phyloP scores from a whole-genome alignment of 2,797 vertebrate genomes.

The Myotis pilosus region DNA sequence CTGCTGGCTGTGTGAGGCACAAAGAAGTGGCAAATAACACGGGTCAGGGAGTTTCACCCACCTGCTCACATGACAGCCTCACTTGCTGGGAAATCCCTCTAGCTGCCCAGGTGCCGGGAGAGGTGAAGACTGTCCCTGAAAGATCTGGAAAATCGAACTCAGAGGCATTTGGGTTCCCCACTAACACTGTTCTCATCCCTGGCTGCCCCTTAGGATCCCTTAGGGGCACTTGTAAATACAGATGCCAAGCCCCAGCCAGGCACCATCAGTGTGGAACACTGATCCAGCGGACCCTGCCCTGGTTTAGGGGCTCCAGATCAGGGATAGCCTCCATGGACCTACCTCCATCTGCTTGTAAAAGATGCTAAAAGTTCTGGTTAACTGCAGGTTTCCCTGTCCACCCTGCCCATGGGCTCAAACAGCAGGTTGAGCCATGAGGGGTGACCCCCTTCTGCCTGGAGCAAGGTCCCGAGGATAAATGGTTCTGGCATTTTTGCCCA shows the following conservation, averaged over 20 bases:
- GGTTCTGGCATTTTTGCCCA: neutral
- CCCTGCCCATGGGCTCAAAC: neutral
- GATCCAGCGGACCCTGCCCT: neutral
- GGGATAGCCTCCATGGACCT: neutral
- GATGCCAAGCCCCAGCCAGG: neutral
- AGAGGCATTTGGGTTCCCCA: neutral
- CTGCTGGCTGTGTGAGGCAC: neutral
- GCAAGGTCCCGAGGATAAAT: neutral
- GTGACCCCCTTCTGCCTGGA: neutral
- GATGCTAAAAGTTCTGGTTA: no score
- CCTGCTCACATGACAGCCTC: neutral
- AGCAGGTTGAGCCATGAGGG: neutral
- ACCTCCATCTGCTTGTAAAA: neutral
- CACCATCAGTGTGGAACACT: neutral
- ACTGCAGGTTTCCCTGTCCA: neutral
- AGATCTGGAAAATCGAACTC: neutral
- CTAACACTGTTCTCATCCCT: neutral
- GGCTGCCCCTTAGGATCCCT: neutral
- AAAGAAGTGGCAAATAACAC: neutral
- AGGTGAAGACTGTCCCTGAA: neutral
- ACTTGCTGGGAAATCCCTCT: constrained; percentile 28
- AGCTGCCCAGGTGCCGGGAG: neutral
- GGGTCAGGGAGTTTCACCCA: neutral
- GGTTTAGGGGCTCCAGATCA: neutral
- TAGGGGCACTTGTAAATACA: neutral